phyloP scores from a whole-genome alignment of 2,113 vertebrate species.

The Hypocryptadius cinnamomeus region DNA sequence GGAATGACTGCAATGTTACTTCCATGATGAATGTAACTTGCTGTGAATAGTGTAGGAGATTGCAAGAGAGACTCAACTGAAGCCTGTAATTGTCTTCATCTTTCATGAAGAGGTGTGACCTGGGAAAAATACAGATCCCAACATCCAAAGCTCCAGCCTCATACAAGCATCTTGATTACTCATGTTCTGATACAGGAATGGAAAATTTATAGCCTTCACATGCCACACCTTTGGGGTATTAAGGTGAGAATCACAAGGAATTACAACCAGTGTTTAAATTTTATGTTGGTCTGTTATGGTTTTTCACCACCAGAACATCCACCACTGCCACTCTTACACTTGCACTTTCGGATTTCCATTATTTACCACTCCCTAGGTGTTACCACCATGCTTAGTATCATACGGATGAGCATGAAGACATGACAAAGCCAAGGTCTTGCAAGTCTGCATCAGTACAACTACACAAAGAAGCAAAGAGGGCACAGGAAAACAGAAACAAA shows the following conservation, averaged over 20 bases:
- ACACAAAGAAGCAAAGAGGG: background rate
- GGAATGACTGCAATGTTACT: conserved; percentile 30
- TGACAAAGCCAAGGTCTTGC: background rate
- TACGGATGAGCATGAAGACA: fast-evolving
- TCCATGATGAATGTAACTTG: conserved; percentile 31
- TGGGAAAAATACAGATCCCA: conserved; percentile 21
- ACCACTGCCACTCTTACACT: background rate
- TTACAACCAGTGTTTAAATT: background rate
- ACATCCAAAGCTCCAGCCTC: background rate
- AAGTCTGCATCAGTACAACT: background rate
- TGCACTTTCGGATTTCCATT: background rate
- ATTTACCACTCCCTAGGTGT: background rate
- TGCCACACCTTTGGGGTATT: background rate
- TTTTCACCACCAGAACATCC: background rate
- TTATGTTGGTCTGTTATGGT: background rate
- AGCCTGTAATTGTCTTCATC: conserved; percentile 34
- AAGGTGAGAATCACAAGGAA: background rate
- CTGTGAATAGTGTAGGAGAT: background rate
- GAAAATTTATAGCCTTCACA: background rate
- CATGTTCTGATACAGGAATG: background rate
- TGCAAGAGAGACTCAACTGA: background rate
- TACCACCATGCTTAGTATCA: background rate
- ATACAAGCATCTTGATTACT: background rate
- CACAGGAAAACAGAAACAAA: background rate
- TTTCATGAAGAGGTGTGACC: conserved; percentile 20